Evolutionary conservation across 2,797 vertebrate species (phyloP).

Genomic region (Lutjanus argentimaculatus): DNA sequence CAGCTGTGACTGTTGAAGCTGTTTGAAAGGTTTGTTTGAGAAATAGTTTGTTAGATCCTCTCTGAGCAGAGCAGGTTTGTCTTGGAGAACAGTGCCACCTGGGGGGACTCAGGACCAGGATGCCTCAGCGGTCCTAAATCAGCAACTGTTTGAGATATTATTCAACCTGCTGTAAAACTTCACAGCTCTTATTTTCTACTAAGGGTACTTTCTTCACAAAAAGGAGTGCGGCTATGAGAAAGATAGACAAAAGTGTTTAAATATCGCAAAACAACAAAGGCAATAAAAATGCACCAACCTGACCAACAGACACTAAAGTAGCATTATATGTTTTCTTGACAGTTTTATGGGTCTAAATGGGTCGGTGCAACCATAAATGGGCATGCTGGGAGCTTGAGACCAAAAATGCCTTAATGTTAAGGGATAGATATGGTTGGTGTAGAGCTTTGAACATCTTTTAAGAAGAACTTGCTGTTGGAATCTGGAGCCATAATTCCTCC

Average conservation of each 20-base stretch:
- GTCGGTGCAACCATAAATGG: slow-evolving; percentile 66
- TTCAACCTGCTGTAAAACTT: slow-evolving; percentile 24
- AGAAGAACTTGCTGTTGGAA: slow-evolving; percentile 30
- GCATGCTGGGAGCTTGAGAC: slow-evolving; percentile 50
- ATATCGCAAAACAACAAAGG: slow-evolving; percentile 24
- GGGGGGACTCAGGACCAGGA: slow-evolving; percentile 14
- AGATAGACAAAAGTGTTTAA: slow-evolving; percentile 16
- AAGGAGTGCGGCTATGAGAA: neutral
- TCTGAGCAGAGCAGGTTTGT: slow-evolving; percentile 7
- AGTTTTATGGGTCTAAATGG: slow-evolving; percentile 66
- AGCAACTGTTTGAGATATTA: slow-evolving; percentile 30
- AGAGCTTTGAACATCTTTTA: slow-evolving; percentile 40
- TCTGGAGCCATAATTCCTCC: slow-evolving; percentile 48
- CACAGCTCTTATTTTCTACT: slow-evolving; percentile 5
- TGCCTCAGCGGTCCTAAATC: slow-evolving; percentile 14
- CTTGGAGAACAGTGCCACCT: slow-evolving; percentile 49
- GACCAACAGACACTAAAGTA: slow-evolving; percentile 28
- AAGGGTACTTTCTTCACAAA: neutral
- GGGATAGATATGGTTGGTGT: slow-evolving; percentile 24
- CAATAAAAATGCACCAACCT: slow-evolving; percentile 35
- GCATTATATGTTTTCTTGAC: slow-evolving; percentile 50
- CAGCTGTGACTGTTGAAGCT: slow-evolving; percentile 22
- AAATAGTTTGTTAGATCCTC: slow-evolving; percentile 49
- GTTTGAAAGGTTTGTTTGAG: slow-evolving; percentile 64
- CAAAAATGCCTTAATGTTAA: slow-evolving; percentile 23